Base-by-base conservation (phyloP, 2,797 vertebrate species). In the Coranthus polyacanthus region DNA sequence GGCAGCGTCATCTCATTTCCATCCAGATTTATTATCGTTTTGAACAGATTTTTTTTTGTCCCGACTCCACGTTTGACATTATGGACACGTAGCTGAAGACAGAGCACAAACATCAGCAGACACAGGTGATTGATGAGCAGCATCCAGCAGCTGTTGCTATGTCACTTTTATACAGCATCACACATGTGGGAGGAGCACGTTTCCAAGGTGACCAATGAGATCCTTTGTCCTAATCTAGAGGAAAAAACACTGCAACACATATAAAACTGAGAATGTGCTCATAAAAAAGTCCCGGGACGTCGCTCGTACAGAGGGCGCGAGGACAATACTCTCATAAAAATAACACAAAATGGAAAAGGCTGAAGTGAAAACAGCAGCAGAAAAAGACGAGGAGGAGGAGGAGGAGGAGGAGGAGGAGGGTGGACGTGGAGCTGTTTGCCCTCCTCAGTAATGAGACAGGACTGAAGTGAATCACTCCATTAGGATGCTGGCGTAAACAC, bases 131-230 rank as follows among this genome's bases (percentile, higher is more conserved):
- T 79, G 84, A 89, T 78, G 77, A 78, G 68, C 50, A 43, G 79
- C 70, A 22, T 44, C 43, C 70, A 11, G 78, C 69, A 71, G 84
- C 78, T 87, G 83, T 84, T 87, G 84, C 83, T 75, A 84, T 80
- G 86, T 80, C 75, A 66, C 71, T 72, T 3, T 65, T 59, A 57
- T 39, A 1, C n/a, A 66, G 76, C 76, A 49, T 71, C 78, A 63
- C 64, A 1, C 2, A 0, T n/a, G 61, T 21, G 71, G 88, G 79
- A 79, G 78, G 81, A 62, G 76, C 44, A 1, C 2, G 21, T 18
- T 32, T 43, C 26, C 62, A 51, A 58, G 53, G 37, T 21, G 76
- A 54, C 86, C 84, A 88, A 87, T 87, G 57, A 78, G 67, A 78
- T 67, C 36, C 13, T 65, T 62, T 3, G 56, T 52, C 12, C 21